phyloP scores from a whole-genome alignment of 1,140 invertebrate genomes.

The Pseudomyrmex cubaensis region DNA sequence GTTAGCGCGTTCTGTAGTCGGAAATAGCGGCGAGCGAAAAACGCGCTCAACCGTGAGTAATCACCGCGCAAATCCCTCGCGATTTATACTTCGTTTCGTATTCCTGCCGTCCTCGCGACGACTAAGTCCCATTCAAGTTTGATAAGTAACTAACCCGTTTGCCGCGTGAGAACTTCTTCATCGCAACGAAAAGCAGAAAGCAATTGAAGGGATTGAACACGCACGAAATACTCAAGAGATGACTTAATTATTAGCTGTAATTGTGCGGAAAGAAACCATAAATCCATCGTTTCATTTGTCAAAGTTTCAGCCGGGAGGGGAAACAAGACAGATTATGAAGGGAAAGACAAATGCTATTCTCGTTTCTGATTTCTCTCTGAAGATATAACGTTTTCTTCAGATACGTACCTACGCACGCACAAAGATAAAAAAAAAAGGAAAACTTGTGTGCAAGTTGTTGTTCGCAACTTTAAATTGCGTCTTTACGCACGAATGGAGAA shows the following conservation, averaged over 20 bases:
- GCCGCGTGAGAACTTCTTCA: constrained; percentile 6
- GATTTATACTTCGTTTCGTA: constrained; percentile 54
- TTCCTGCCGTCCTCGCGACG: constrained; percentile 26
- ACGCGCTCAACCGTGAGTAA: constrained; percentile 50
- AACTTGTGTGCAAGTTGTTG: no score
- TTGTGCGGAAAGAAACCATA: not conserved
- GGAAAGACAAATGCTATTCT: no score
- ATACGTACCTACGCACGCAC: no score
- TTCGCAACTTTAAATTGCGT: no score
- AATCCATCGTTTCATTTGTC: not conserved
- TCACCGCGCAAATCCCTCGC: constrained; percentile 42
- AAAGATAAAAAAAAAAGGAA: no score
- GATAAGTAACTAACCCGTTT: constrained; percentile 39
- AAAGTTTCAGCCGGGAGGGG: not conserved
- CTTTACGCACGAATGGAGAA: no score
- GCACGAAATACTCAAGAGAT: not conserved
- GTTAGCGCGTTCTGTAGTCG: constrained; percentile 23
- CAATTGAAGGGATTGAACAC: not conserved
- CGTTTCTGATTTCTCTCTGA: no score
- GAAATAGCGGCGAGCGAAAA: constrained; percentile 28
- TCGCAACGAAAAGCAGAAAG: not conserved
- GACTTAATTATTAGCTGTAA: no score
- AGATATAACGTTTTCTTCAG: no score
- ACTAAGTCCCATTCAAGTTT: constrained; percentile 48
- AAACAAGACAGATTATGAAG: not conserved